These are phyloP conservation scores for Achroia grisella DNA, from an alignment of 1,140 invertebrate species.

Conservation along the genomic window DNA sequence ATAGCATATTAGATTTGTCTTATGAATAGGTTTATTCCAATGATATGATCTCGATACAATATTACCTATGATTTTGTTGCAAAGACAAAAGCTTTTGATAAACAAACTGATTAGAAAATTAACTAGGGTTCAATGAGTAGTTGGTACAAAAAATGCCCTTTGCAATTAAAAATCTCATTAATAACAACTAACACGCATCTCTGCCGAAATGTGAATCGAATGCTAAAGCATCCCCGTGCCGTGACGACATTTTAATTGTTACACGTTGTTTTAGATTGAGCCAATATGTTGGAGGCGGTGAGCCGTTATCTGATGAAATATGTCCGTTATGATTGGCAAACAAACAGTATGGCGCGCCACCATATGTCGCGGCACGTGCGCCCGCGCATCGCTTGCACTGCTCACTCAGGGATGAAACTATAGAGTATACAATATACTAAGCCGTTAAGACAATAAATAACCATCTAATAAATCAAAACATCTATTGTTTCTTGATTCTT, in stretches of 20 bases:
- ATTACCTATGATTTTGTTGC: too few relatives aligned
- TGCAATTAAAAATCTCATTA: conserved; percentile 1
- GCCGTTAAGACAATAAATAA: background rate
- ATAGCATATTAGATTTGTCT: too few relatives aligned
- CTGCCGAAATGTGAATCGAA: conserved; percentile 46
- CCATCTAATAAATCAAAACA: too few relatives aligned
- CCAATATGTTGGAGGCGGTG: conserved; percentile 53
- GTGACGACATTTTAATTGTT: conserved; percentile 56
- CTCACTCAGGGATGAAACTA: conserved; percentile 64
- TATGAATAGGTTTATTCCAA: too few relatives aligned
- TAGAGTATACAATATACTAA: conserved; percentile 15
- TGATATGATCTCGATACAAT: too few relatives aligned
- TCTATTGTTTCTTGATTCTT: too few relatives aligned
- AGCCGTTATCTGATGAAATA: conserved; percentile 72
- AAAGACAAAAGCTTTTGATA: too few relatives aligned
- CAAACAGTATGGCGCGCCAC: conserved; percentile 68
- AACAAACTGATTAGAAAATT: too few relatives aligned
- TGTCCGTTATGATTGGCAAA: conserved; percentile 73
- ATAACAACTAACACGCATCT: conserved; percentile 7
- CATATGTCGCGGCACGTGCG: conserved; percentile 72
- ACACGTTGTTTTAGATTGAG: conserved; percentile 63
- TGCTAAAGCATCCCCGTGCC: conserved; percentile 17
- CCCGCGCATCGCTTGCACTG: conserved; percentile 55
- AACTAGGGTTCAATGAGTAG: too few relatives aligned
- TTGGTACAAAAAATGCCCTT: conserved; percentile 4